Evolutionary conservation across 2,113 vertebrate genomes (phyloP).

Genomic region (Halichoerus grypus): DNA sequence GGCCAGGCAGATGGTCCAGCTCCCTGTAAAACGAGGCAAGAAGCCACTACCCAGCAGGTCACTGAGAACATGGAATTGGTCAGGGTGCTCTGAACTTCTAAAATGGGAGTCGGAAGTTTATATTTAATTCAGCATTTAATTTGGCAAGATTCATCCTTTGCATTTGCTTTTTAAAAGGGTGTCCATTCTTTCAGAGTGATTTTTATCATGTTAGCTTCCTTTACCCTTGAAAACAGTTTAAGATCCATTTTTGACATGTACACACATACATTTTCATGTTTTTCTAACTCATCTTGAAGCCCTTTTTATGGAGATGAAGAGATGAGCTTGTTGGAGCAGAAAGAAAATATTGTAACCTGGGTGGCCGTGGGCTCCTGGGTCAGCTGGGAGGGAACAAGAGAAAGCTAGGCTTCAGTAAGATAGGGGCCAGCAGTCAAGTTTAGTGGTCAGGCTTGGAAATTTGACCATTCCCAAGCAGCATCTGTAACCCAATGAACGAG

Average conservation of each 20-base stretch:
- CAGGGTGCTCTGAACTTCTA: neutral
- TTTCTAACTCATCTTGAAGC: constrained; percentile 19
- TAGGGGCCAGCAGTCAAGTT: neutral
- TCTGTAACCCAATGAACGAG: constrained; percentile 33
- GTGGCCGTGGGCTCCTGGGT: neutral
- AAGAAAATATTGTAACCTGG: constrained; percentile 17
- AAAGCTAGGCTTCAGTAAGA: neutral
- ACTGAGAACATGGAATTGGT: neutral
- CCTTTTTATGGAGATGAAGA: constrained; percentile 16
- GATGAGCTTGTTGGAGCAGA: neutral
- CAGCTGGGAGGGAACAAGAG: neutral
- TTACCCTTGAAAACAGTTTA: neutral
- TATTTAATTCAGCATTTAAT: neutral
- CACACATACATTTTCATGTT: neutral
- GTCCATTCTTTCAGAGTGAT: neutral
- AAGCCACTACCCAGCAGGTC: neutral
- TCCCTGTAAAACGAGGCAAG: neutral
- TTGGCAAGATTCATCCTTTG: neutral
- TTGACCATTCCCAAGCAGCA: neutral
- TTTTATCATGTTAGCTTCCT: neutral
- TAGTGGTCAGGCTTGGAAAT: neutral
- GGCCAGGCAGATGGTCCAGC: neutral
- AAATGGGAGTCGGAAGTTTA: neutral
- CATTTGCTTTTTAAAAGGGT: constrained; percentile 5
- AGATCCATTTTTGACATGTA: neutral